phyloP scores from a whole-genome alignment of 2,113 vertebrate species.

The Peromyscus leucopus region DNA sequence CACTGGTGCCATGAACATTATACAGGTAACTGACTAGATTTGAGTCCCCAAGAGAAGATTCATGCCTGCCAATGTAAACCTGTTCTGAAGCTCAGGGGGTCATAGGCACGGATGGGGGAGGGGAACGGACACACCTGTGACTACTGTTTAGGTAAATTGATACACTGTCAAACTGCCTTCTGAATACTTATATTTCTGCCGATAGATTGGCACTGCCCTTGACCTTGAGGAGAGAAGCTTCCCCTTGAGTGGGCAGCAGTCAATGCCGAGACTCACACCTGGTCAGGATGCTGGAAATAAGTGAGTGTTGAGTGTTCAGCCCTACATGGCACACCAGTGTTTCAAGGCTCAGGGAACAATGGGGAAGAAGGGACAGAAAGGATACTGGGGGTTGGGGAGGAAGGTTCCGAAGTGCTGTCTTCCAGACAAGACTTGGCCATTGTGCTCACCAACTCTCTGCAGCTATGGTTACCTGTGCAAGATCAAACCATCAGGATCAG shows the following conservation, averaged over 20 bases:
- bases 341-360: not conserved
- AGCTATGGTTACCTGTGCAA: not conserved
- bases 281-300: not conserved
- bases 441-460: not conserved
- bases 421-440: not conserved
- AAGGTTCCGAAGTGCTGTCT: not conserved
- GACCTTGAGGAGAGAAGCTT: not conserved
- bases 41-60: not conserved
- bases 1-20: not conserved
- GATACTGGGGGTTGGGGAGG: not conserved
- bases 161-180: not conserved
- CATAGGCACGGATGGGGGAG: not conserved
- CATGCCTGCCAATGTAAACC: not conserved
- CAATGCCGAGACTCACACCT: not conserved
- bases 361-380: not conserved
- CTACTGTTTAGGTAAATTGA: not conserved
- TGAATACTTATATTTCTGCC: not conserved
- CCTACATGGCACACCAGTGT: not conserved
- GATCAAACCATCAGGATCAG: not conserved
- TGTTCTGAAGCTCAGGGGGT: not conserved
- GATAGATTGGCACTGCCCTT: too few relatives aligned
- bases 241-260: not conserved
- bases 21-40: not conserved
- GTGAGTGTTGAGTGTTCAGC: too few relatives aligned
- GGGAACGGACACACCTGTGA: not conserved